A percentile compares a stretch with the other conserved stretches of the same genome.
phyloP scores from a whole-genome alignment of 2,113 vertebrate species.

The Dryoscopus gambensis region DNA sequence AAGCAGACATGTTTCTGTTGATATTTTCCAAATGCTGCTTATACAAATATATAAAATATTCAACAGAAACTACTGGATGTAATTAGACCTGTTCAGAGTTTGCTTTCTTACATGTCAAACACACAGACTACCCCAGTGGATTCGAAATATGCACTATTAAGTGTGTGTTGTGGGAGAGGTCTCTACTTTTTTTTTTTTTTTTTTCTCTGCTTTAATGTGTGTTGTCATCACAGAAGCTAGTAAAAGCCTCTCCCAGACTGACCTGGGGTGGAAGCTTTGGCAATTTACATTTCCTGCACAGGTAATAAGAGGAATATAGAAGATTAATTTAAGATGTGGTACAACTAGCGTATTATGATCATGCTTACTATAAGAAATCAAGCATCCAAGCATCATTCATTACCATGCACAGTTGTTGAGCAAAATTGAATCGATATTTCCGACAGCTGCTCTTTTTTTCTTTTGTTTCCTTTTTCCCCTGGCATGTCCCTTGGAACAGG shows the following conservation, averaged over 20 bases:
- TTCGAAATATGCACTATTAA: background rate
- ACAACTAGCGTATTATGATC: background rate
- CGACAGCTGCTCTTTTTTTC: background rate
- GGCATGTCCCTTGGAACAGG: background rate
- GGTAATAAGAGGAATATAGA: background rate
- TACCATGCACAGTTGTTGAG: background rate
- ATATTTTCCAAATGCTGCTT: background rate
- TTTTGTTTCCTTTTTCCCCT: background rate
- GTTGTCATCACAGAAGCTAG: background rate
- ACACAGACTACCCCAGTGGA: background rate
- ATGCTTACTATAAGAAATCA: background rate
- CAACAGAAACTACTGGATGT: background rate
- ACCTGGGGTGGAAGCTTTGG: background rate
- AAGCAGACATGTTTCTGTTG: background rate
- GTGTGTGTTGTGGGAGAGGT: background rate
- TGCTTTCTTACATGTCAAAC: background rate
- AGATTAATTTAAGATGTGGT: background rate
- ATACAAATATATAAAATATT: background rate
- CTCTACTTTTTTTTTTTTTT: background rate
- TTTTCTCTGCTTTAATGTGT: background rate
- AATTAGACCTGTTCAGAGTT: background rate
- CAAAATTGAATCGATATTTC: background rate
- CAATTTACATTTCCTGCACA: background rate
- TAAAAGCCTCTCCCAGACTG: background rate
- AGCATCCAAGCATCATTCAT: background rate